Evolutionary conservation across 2,888 invertebrate species (phyloP).

Genomic region (Pomacea canaliculata): DNA sequence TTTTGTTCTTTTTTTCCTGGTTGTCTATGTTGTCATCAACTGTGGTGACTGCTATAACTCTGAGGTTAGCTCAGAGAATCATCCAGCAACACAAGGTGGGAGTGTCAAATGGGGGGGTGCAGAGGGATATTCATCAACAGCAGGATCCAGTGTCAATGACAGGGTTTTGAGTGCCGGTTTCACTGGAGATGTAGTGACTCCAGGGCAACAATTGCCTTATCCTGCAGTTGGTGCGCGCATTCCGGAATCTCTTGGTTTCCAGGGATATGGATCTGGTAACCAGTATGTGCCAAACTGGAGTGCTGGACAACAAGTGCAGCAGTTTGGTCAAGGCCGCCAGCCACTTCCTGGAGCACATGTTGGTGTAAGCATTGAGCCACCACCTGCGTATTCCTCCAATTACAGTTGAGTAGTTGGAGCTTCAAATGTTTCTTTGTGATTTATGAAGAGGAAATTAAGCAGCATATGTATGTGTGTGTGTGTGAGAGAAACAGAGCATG

Average conservation of each 20-base stretch:
- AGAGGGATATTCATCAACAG: conserved; percentile 12
- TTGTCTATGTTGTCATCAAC: conserved; percentile 8
- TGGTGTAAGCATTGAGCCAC: conserved; percentile 3
- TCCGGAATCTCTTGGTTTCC: conserved; percentile 25
- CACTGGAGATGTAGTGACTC: conserved; percentile 22
- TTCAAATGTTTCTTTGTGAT: too few species aligned
- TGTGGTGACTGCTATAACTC: conserved; percentile 36
- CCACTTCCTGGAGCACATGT: conserved; percentile 16
- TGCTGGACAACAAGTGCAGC: neutral
- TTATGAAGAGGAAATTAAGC: too few species aligned
- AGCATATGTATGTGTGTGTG: too few species aligned
- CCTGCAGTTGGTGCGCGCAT: conserved; percentile 17
- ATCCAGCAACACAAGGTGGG: conserved; percentile 24
- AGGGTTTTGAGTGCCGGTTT: conserved; percentile 15
- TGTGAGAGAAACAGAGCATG: too few species aligned
- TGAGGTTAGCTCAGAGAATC: conserved; percentile 31
- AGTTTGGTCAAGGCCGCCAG: neutral
- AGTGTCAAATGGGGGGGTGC: conserved; percentile 33
- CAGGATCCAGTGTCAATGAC: neutral
- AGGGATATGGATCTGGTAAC: conserved; percentile 14
- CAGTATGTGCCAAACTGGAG: neutral
- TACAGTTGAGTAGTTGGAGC: too few species aligned
- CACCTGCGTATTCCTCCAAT: conserved; percentile 15
- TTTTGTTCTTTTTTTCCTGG: neutral
- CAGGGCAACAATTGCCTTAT: conserved; percentile 23